Percentiles rank a stretch among this genome's conserved stretches.
phyloP scores from a whole-genome alignment of 2,113 vertebrate genomes.

The Cricetomys ansorgei region DNA sequence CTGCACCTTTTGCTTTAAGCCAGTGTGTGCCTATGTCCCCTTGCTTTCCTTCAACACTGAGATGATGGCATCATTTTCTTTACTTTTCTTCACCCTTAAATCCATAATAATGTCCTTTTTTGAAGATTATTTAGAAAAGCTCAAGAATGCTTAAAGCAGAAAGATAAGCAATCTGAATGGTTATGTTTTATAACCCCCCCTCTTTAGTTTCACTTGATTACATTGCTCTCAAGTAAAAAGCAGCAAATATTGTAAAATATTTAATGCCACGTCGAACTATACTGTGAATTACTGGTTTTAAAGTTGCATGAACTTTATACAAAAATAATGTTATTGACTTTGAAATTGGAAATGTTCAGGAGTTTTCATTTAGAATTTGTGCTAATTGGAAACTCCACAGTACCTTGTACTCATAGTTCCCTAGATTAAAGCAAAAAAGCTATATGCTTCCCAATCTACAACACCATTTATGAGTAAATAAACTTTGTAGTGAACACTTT shows the following conservation, averaged over 20 bases:
- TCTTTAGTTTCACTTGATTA: not conserved
- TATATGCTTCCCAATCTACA: not conserved
- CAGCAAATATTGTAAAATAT: not conserved
- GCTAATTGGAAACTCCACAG: not conserved
- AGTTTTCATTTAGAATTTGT: not conserved
- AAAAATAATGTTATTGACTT: not conserved
- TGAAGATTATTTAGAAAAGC: not conserved
- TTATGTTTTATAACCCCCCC: not conserved
- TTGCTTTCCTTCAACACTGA: not conserved
- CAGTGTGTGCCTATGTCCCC: not conserved
- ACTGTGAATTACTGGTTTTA: not conserved
- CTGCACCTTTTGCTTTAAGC: not conserved
- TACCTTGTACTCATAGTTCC: not conserved
- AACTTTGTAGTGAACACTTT: not conserved
- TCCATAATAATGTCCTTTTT: not conserved
- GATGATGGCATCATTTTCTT: too few relatives aligned
- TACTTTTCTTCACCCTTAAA: not conserved
- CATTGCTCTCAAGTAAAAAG: not conserved
- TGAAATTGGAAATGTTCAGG: not conserved
- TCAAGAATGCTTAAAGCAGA: not conserved
- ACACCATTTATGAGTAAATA: not conserved
- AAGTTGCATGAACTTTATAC: not conserved
- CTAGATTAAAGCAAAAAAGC: not conserved
- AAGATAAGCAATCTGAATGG: not conserved
- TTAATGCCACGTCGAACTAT: not conserved